Percentiles rank a stretch among this genome's conserved stretches.
These are phyloP conservation scores for Laticauda colubrina DNA, from an alignment of 2,113 vertebrate species.

Conservation along the genomic window DNA sequence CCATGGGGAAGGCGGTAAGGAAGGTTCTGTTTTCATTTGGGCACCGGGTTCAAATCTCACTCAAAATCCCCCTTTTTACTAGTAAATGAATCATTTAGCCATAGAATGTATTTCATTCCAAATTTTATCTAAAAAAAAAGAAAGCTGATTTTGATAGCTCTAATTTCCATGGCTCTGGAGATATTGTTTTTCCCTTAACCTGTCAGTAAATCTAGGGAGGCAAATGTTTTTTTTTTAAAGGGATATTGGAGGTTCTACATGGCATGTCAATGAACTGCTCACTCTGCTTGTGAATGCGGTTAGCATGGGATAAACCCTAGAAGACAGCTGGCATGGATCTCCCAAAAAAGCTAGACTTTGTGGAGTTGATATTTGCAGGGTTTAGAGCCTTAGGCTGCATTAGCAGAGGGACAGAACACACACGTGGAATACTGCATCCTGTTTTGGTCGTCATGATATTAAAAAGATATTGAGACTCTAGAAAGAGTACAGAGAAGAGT, in stretches of 20 bases:
- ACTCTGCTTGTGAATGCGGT: neutral
- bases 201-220: neutral
- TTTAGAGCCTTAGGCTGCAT: neutral
- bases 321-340: neutral
- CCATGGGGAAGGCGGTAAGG: constrained; percentile 25
- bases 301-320: neutral
- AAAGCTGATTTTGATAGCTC: no score
- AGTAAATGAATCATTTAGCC: no score
- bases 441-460: no score
- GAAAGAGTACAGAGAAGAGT: no score
- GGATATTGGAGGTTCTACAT: neutral
- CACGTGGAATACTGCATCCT: no score
- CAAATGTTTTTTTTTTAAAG: neutral
- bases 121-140: no score
- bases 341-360: neutral
- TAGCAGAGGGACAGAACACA: no score
- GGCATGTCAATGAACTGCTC: no score
- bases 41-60: neutral
- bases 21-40: neutral
- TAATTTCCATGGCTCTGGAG: neutral
- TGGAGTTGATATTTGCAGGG: no score
- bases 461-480: no score
- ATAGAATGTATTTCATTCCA: neutral
- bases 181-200: neutral
- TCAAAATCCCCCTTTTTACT: neutral